Evolutionary conservation across 2,797 vertebrate species (phyloP), one percentile per base, ranked within the genome.

Genomic region (Sebastes ruberrimus): DNA sequence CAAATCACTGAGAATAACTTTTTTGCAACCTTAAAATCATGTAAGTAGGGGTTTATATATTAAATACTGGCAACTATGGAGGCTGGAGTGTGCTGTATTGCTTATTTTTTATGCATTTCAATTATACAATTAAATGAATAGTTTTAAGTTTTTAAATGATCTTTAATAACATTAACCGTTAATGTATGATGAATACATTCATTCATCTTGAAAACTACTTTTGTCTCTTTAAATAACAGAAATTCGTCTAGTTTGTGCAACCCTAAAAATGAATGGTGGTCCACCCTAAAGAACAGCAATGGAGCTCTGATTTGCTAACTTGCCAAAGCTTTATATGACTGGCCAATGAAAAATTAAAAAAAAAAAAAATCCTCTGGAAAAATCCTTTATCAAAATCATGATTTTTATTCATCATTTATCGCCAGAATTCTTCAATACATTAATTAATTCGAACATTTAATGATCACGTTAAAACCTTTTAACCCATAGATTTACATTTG

Each of bases 381-480:
- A 32, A 16, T 13, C 3, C 0, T 11, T 53, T 27, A 23, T 68
- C n/a, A 49, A 70, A 83, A 81, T 28, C 70, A 42, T 18, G 27
- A 28, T 76, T 68, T 88, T 77, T 87, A 84, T 82, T 78, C 8
- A 28, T 75, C 1, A 59, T 49, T 69, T 32, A 77, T 56, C 5
- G 6, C 11, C 38, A 80, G 18, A 76, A 71, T 77, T 63, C 0
- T 57, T 74, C 14, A 71, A 66, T 71, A 86, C 56, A 86, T 69
- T n/a, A 61, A 76, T 68, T 63, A 8, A 70, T n/a, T 65, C 11
- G 57, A 65, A 75, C 49, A 67, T 70, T 62, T 30, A 67, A 65
- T 72, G 30, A 78, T 56, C 60, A 70, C 10, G 10, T 66, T 69
- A 16, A 75, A 80, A 67, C 61, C 4, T 27, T 71, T 42, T 14